phyloP scores from a whole-genome alignment of 2,888 invertebrate genomes.

The Acronicta aceris region DNA sequence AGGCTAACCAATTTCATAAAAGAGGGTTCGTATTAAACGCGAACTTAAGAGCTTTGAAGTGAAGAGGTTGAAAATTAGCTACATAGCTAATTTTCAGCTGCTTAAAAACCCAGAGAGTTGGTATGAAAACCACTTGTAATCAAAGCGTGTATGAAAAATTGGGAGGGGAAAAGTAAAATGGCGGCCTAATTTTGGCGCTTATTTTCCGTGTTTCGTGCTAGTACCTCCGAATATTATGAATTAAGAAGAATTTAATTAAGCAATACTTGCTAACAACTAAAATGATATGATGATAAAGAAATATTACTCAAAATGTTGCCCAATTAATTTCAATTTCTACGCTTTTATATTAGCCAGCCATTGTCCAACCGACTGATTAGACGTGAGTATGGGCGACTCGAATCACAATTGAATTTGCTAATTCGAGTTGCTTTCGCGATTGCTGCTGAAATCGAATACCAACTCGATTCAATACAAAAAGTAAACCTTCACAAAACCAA shows the following conservation, averaged over 20 bases:
- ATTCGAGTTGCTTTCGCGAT: no score
- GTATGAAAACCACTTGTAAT: slow-evolving; percentile 26
- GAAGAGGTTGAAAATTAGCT: slow-evolving; percentile 9
- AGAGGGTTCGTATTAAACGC: not conserved
- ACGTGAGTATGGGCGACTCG: no score
- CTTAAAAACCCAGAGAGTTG: slow-evolving; percentile 25
- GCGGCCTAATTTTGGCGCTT: slow-evolving; percentile 9
- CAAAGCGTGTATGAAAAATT: slow-evolving; percentile 28
- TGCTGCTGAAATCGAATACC: no score
- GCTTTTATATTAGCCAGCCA: no score
- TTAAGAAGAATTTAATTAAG: not conserved
- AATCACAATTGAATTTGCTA: no score
- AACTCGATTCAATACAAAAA: no score
- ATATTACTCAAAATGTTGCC: no score
- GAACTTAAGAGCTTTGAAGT: not conserved
- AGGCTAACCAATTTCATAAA: not conserved
- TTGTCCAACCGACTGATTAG: no score
- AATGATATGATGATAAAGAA: no score
- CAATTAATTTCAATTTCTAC: no score
- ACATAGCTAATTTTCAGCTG: slow-evolving; percentile 27
- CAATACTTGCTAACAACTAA: no score
- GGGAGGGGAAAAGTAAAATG: slow-evolving; percentile 11
- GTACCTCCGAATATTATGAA: not conserved
- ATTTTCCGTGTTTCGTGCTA: not conserved
- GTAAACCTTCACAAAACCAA: no score